Conservation (phyloP, 2,888 invertebrate genomes). For the Beris chalybata region DNA sequence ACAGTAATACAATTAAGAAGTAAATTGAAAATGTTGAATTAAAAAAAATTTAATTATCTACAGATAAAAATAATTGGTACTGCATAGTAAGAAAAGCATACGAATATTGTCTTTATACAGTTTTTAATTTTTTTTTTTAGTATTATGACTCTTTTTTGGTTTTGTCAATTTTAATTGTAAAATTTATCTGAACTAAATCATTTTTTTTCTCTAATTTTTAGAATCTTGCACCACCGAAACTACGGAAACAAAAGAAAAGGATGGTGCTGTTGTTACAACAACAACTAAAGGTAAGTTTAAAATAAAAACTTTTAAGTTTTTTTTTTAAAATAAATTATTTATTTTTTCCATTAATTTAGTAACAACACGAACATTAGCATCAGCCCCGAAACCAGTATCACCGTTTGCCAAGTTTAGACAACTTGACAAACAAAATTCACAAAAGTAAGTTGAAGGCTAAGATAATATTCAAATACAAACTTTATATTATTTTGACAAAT, state of each 20-base stretch:
- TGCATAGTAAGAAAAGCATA: too few species aligned
- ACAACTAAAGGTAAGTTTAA: conserved; percentile 61
- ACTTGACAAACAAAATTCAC: conserved; percentile 80
- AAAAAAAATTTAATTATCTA: too few species aligned
- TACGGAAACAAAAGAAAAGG: conserved; percentile 60
- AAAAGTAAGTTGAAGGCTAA: conserved; percentile 18
- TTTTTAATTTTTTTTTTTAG: too few species aligned
- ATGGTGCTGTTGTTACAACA: conserved; percentile 63
- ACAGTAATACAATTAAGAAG: too few species aligned
- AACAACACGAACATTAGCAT: conserved; percentile 59
- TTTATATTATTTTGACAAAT: too few species aligned
- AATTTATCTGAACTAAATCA: not conserved
- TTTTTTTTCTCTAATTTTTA: conserved; percentile 22
- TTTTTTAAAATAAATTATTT: conserved; percentile 13
- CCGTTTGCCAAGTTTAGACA: conserved; percentile 91
- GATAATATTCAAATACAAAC: too few species aligned
- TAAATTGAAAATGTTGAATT: too few species aligned
- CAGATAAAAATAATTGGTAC: too few species aligned
- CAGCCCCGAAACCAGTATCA: conserved; percentile 71
- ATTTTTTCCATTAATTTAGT: conserved; percentile 44
- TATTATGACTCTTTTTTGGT: too few species aligned
- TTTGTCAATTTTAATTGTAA: not conserved
- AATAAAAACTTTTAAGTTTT: not conserved
- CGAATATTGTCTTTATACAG: too few species aligned
- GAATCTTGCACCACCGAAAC: conserved; percentile 51